Conservation (phyloP, 2,113 vertebrate genomes). For the Indicator indicator region DNA sequence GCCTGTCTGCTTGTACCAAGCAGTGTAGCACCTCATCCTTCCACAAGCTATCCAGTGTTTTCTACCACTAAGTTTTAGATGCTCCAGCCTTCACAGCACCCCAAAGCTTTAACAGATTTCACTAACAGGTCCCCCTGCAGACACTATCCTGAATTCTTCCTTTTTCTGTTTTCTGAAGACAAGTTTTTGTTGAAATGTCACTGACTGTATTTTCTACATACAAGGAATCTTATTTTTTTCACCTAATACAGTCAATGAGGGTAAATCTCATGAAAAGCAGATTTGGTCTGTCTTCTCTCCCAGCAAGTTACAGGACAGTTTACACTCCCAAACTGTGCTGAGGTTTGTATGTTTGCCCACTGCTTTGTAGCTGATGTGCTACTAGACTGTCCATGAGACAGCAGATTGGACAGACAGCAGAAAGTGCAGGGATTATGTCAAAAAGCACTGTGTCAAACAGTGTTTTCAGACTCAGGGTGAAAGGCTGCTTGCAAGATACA, state of each 20-base stretch:
- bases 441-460: not conserved
- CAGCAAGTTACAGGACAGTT: not conserved
- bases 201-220: not conserved
- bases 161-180: not conserved
- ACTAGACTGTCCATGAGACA: not conserved
- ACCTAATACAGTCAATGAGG: not conserved
- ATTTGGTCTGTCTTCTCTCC: not conserved
- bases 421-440: not conserved
- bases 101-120: not conserved
- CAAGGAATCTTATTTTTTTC: not conserved
- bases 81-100: not conserved
- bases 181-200: not conserved
- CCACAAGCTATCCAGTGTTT: not conserved
- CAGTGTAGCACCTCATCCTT: not conserved
- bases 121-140: not conserved
- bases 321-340: not conserved
- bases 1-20: not conserved
- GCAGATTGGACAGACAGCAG: not conserved
- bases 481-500: not conserved
- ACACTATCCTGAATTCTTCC: not conserved
- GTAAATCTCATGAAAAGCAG: not conserved
- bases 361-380: not conserved
- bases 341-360: not conserved
- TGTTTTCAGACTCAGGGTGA: not conserved
- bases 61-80: not conserved